Percentiles rank a stretch among this genome's conserved stretches.
These are phyloP conservation scores for Oncorhynchus clarkii DNA, from an alignment of 2,113 vertebrate species.

Conservation along the genomic window DNA sequence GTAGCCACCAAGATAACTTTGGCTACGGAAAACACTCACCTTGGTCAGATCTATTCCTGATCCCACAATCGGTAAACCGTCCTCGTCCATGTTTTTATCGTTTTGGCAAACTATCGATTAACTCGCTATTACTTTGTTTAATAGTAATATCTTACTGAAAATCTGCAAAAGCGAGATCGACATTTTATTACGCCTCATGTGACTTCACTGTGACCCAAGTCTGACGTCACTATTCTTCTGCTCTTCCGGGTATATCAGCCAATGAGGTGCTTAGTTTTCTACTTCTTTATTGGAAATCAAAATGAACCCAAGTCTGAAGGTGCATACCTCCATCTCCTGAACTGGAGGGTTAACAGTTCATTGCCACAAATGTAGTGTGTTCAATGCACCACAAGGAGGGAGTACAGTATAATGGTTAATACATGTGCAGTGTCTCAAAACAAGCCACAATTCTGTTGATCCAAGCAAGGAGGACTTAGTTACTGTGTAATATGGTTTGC, in stretches of 20 bases:
- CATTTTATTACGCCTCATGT: conserved; percentile 45
- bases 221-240: conserved; percentile 7
- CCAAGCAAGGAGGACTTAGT: no score
- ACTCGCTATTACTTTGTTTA: background rate
- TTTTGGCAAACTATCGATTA: no score
- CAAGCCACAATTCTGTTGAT: no score
- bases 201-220: conserved; percentile 40
- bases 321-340: background rate
- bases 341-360: background rate
- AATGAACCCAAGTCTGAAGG: background rate
- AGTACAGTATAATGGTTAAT: background rate
- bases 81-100: conserved; percentile 84
- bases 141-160: background rate
- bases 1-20: no score
- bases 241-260: conserved; percentile 10
- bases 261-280: background rate
- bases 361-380: background rate
- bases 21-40: conserved; percentile 70
- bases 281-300: background rate
- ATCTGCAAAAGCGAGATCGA: background rate
- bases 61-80: conserved; percentile 92
- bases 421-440: background rate
- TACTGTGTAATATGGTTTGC: no score
- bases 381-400: background rate
- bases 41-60: conserved; percentile 96